phyloP scores from a whole-genome alignment of 2,888 invertebrate species.

The Prosopocoilus inquinatus region DNA sequence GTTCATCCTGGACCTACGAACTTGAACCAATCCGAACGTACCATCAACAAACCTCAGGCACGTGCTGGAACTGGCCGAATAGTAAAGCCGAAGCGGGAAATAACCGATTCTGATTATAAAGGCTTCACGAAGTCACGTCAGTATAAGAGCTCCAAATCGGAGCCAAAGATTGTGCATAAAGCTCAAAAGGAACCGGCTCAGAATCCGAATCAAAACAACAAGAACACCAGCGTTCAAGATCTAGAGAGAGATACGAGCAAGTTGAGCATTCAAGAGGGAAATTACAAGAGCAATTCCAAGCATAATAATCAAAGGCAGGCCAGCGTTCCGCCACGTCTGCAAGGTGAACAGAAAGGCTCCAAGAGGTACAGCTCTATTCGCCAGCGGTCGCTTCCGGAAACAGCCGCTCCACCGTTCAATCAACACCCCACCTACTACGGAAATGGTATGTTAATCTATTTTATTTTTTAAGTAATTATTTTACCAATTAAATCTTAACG shows the following conservation, averaged over 20 bases:
- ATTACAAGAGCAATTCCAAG: slow-evolving; percentile 21
- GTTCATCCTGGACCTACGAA: background rate
- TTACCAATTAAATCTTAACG: background rate
- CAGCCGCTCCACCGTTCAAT: slow-evolving; percentile 43
- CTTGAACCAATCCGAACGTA: slow-evolving; percentile 3
- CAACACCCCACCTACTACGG: slow-evolving; percentile 42
- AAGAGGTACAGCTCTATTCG: slow-evolving; percentile 58
- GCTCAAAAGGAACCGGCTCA: slow-evolving; percentile 33
- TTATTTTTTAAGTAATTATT: slow-evolving; percentile 8
- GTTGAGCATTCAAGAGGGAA: slow-evolving; percentile 39
- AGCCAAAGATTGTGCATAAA: slow-evolving; percentile 20
- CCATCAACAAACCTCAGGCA: slow-evolving; percentile 24
- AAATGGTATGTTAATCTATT: slow-evolving; percentile 31
- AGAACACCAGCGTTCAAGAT: slow-evolving; percentile 36
- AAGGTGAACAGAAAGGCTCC: slow-evolving; percentile 51
- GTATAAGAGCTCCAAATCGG: slow-evolving; percentile 35
- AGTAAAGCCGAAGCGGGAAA: slow-evolving; percentile 41
- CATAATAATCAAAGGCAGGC: slow-evolving; percentile 38
- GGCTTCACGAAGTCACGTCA: slow-evolving; percentile 46
- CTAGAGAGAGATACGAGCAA: slow-evolving; percentile 43
- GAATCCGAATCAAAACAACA: slow-evolving; percentile 38
- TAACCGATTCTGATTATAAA: slow-evolving; percentile 45
- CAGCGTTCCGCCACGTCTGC: slow-evolving; percentile 47
- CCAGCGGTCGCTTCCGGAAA: slow-evolving; percentile 60
- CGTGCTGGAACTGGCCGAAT: slow-evolving; percentile 40